Base-by-base conservation (phyloP, 2,888 invertebrate genomes). In the Embidobia sp. region DNA sequence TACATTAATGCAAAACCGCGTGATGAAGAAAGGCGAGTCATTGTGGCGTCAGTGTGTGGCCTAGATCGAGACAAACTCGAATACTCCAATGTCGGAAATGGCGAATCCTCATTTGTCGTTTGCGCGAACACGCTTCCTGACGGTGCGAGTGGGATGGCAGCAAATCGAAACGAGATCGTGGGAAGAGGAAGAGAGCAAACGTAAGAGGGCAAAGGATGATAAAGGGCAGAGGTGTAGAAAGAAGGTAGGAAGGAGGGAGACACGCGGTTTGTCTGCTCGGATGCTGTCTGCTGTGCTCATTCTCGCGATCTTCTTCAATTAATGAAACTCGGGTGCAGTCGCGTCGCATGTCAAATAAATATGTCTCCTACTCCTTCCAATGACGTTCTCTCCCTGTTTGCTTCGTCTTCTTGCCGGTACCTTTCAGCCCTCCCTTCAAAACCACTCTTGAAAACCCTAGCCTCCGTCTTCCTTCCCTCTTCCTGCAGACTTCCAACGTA, bases 271-370 rank as follows among this genome's bases (percentile, higher is more conserved):
- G 85, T 83, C 85, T 85, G 84, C 85, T 83, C 83, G 81, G 84
- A 80, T 83, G 84, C 85, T 85, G 88, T 88, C 88, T 87, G 85
- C 81, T 85, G 83, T 83, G 87, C 85, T 88, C 89, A 87, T 88
- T 88, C 86, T 85, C 86, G 88, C 88, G 89, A 89, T 89, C 89
- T 89, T 88, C 88, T 76, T 78, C 78, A 89, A 89, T 89, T 89
- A 89, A 89, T 89, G 89, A 89, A 89, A 89, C 89, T 89, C 88
- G 88, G 88, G 84, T 88, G 88, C 89, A 88, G 89, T 88, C 88
- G 88, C 88, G 88, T 89, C 88, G 88, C 89, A 89, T 86, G 89
- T 89, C 89, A 89, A 89, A 89, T 89, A 89, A 89, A 89, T 89
- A 89, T 89, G 88, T 88, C 89, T 87, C 85, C 85, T 83, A 79